A percentile compares a stretch with the other conserved stretches of the same genome.
Conservation (phyloP, 2,888 invertebrate genomes). For the Scaptodrosophila latifasciaeformis region DNA sequence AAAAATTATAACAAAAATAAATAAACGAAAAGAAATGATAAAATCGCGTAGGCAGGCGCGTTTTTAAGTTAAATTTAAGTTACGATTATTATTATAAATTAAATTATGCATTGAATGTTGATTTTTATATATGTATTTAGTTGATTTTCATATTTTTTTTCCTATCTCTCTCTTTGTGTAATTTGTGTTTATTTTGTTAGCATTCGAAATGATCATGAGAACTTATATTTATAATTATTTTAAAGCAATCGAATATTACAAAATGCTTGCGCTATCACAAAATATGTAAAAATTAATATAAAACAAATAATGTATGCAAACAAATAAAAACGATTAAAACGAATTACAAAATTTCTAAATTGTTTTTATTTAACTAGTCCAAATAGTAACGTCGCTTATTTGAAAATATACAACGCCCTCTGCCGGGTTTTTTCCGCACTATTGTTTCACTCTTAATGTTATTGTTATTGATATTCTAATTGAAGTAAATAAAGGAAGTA, state of each 20-base stretch:
- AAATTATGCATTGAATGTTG: conserved; percentile 42
- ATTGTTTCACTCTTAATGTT: too few relatives aligned
- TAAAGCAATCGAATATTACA: not conserved
- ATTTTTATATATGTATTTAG: conserved; percentile 45
- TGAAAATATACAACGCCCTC: too few relatives aligned
- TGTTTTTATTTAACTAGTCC: too few relatives aligned
- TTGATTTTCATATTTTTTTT: conserved; percentile 32
- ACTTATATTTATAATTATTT: not conserved
- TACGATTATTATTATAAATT: conserved; percentile 33
- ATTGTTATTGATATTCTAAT: too few relatives aligned
- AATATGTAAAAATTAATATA: conserved; percentile 22
- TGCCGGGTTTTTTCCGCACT: too few relatives aligned
- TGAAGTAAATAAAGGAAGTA: too few relatives aligned
- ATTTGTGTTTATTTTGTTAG: not conserved
- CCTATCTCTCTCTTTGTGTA: too few relatives aligned
- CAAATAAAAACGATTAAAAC: conserved; percentile 4
- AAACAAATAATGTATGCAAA: not conserved
- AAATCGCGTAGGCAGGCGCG: too few relatives aligned
- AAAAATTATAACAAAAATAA: not conserved
- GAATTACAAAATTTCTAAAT: too few relatives aligned
- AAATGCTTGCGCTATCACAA: conserved; percentile 40
- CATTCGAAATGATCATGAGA: not conserved
- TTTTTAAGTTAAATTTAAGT: conserved; percentile 41
- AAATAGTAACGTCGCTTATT: too few relatives aligned
- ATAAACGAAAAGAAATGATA: too few relatives aligned